These are phyloP conservation scores for Heloderma charlesbogerti DNA, from an alignment of 2,113 vertebrate species.

Conservation along the genomic window DNA sequence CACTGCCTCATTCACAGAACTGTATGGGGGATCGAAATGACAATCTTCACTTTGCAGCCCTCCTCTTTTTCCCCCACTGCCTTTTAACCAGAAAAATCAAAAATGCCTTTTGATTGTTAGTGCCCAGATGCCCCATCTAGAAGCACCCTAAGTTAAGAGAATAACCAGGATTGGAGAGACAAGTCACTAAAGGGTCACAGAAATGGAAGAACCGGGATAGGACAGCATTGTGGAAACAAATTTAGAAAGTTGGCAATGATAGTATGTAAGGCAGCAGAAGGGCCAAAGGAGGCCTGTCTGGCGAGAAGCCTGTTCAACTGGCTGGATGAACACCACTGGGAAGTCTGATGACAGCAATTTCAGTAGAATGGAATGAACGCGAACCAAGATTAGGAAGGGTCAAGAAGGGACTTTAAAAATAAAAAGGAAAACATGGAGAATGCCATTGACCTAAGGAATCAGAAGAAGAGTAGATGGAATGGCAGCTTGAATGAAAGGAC, in stretches of 20 bases:
- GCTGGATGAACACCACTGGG: no score
- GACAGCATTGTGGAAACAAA: neutral
- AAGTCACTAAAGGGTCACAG: neutral
- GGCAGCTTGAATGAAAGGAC: neutral
- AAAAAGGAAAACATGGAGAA: neutral
- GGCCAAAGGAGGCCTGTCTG: neutral
- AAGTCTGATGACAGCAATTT: neutral
- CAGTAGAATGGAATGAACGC: neutral
- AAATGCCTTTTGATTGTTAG: no score
- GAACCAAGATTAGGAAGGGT: neutral
- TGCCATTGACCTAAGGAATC: neutral
- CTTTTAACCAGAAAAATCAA: no score
- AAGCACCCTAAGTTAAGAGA: no score
- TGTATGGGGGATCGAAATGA: no score
- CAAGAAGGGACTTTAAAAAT: neutral
- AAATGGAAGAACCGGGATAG: neutral
- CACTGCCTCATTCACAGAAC: no score
- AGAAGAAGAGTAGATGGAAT: neutral
- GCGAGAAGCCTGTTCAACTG: neutral
- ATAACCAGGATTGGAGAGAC: neutral
- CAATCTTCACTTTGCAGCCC: no score
- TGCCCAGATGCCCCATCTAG: no score
- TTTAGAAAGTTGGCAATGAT: neutral
- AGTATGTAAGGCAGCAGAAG: neutral
- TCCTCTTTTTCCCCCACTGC: no score